Evolutionary conservation across 2,888 invertebrate genomes (phyloP).

Genomic region (Hypolimnas misippus): DNA sequence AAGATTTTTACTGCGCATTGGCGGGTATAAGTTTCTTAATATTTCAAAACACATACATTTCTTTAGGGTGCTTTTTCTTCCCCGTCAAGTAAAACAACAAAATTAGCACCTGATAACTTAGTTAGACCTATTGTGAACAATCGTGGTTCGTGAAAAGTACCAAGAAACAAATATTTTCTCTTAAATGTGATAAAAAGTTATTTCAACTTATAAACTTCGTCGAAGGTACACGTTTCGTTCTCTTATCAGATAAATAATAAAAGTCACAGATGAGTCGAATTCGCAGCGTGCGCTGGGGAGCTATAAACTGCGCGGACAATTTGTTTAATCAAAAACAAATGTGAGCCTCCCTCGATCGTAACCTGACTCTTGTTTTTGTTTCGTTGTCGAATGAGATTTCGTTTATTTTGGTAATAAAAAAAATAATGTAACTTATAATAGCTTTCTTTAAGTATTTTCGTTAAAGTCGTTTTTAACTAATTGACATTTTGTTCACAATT

Average conservation of each 20-base stretch:
- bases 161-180: neutral
- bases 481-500: neutral
- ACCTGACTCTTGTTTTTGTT: conserved; percentile 64
- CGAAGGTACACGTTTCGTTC: conserved; percentile 13
- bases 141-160: no score
- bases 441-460: neutral
- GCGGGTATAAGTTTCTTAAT: no score
- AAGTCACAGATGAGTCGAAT: conserved; percentile 59
- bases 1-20: no score
- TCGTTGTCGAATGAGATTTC: conserved; percentile 64
- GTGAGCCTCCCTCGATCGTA: conserved; percentile 58
- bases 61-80: no score
- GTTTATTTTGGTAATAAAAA: conserved; percentile 50
- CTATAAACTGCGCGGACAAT: conserved; percentile 79
- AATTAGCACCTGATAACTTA: no score
- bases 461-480: neutral
- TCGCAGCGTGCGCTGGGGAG: conserved; percentile 59
- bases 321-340: conserved; percentile 84
- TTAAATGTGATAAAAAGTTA: neutral
- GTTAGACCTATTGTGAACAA: no score
- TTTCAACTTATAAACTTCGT: neutral
- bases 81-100: no score
- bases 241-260: conserved; percentile 46
- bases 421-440: neutral
- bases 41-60: no score